phyloP scores from a whole-genome alignment of 2,888 invertebrate species.

The Tinea pellionella region DNA sequence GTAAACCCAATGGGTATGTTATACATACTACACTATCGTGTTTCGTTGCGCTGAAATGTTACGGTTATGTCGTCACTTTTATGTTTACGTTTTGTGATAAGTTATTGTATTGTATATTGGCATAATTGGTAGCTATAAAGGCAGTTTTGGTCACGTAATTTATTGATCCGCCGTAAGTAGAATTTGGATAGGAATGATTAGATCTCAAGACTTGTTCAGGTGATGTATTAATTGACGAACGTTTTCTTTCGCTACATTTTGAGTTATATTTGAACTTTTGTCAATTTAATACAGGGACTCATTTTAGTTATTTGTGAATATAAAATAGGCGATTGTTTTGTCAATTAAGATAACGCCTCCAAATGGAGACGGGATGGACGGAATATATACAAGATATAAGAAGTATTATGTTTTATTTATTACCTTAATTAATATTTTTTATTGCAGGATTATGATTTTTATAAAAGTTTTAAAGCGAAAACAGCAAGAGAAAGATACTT shows the following conservation, averaged over 20 bases:
- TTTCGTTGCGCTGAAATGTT: conserved; percentile 29
- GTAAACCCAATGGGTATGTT: too few relatives aligned
- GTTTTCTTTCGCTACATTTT: too few relatives aligned
- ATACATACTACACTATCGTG: neutral
- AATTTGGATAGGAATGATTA: neutral
- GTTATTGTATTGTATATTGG: conserved; percentile 39
- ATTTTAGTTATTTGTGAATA: too few relatives aligned
- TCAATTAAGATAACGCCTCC: neutral
- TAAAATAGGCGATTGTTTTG: too few relatives aligned
- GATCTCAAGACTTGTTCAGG: neutral
- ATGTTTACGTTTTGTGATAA: conserved; percentile 57
- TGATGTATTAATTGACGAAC: neutral
- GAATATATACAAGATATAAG: neutral
- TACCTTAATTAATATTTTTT: neutral
- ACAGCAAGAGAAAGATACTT: too few relatives aligned
- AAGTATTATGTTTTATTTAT: neutral
- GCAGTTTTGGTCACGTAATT: neutral
- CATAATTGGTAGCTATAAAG: neutral
- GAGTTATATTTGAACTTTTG: too few relatives aligned
- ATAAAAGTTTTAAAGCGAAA: too few relatives aligned
- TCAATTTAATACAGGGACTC: too few relatives aligned
- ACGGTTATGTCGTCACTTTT: too few relatives aligned
- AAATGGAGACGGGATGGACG: neutral
- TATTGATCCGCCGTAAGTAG: neutral
- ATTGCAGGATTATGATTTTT: too few relatives aligned